phyloP scores from a whole-genome alignment of 2,888 invertebrate genomes.

The Nymphalis urticae region DNA sequence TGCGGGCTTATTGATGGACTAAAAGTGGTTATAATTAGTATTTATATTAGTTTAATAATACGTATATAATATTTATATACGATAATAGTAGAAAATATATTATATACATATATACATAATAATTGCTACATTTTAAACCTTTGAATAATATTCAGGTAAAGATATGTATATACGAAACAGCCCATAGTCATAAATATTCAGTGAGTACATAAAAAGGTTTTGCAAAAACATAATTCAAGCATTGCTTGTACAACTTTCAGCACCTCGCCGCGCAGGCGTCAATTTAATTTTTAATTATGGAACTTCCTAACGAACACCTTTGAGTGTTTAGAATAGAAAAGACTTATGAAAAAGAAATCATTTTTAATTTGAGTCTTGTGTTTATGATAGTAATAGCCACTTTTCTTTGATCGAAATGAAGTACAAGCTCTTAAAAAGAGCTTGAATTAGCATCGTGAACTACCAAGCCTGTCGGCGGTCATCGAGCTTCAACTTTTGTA shows the following conservation, averaged over 20 bases:
- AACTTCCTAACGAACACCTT: slow-evolving; percentile 69
- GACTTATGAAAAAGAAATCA: slow-evolving; percentile 19
- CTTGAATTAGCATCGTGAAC: slow-evolving; percentile 58
- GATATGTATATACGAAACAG: too few relatives aligned
- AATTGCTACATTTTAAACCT: background rate
- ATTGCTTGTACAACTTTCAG: slow-evolving; percentile 60
- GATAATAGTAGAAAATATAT: background rate
- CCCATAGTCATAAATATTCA: slow-evolving; percentile 20
- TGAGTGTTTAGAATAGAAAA: slow-evolving; percentile 37
- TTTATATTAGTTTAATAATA: slow-evolving; percentile 7
- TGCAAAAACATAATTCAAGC: slow-evolving; percentile 51
- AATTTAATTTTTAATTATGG: slow-evolving; percentile 73
- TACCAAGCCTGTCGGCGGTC: slow-evolving; percentile 69
- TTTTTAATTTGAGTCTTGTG: slow-evolving; percentile 44
- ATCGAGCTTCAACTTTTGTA: slow-evolving; percentile 73
- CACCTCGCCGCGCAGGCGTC: slow-evolving; percentile 56
- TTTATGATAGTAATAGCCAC: slow-evolving; percentile 30
- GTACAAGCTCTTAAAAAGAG: slow-evolving; percentile 48
- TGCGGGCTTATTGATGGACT: slow-evolving; percentile 20
- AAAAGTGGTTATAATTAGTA: slow-evolving; percentile 15
- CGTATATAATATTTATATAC: background rate
- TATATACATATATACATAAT: too few relatives aligned
- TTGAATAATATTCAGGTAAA: background rate
- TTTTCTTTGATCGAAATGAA: slow-evolving; percentile 31
- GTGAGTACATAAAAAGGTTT: slow-evolving; percentile 23